Base-by-base conservation (phyloP, 2,113 vertebrate genomes). In the Mesitornis unicolor region DNA sequence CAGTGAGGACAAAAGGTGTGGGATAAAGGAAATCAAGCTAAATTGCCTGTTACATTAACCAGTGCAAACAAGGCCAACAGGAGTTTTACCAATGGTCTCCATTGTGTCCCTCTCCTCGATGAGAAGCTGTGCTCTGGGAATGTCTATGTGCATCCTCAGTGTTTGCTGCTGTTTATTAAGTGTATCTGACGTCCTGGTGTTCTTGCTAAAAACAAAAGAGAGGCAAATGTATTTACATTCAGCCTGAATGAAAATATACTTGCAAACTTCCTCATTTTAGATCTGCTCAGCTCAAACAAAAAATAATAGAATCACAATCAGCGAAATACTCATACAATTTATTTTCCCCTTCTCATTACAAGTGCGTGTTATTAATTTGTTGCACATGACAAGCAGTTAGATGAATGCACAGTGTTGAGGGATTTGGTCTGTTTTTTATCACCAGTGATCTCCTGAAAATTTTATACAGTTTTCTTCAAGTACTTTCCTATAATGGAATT, bases 91-190 rank as follows among this genome's bases (percentile, higher is more conserved):
- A 33, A 99, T 99, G 45, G 99, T 99, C 97, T 99, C 99, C 99
- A 99, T 99, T 2, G 99, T 99, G 97, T 99, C 99, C 78, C 99
- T 98, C 96, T 99, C 99, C 96, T 99, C 99, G 31, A 99, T 99
- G 89, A 99, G 97, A 42, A 99, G 99, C 96, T 99, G 99, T n/a
- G 99, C 99, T 97, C 99, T 98, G 87, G 99, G 99, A 93, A 99
- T 99, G 95, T 99, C 99, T 60, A 99, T 99, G 97, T 99, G 99
- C 99, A 99, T 99, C 83, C 99, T 97, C 78, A 99, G 93, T 0
- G 99, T 99, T 97, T 99, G 99, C 93, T 99, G 99, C 95, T 99
- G 99, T 96, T 99, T 99, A 96, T 99, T 99, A 84, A 99, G 97
- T 3, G 99, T 99, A 87, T 99, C 99, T 2, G 99, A 99, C 2